A percentile compares a stretch with the other conserved stretches of the same genome.
Conservation (phyloP, 35 echinoderm and acorn worm species). For the Holothuria glaberrima region DNA sequence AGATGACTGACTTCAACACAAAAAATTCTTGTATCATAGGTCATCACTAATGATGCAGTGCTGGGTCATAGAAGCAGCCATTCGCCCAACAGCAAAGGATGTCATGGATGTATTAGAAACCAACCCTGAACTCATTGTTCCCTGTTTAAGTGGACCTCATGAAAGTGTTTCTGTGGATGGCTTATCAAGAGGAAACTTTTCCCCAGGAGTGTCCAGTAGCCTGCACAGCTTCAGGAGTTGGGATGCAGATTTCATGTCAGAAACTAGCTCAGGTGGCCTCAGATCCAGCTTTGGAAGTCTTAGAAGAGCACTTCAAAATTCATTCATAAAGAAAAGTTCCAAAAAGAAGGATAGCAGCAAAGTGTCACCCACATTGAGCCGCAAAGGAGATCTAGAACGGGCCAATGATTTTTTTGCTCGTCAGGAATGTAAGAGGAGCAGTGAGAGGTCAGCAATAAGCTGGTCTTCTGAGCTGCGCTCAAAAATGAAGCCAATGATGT, state of each 20-base stretch:
- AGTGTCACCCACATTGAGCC: background rate
- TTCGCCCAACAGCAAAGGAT: constrained; percentile 77
- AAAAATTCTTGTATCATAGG: constrained; percentile 41
- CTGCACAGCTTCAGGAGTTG: constrained; percentile 37
- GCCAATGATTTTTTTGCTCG: background rate
- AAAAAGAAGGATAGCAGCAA: background rate
- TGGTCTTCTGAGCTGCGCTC: background rate
- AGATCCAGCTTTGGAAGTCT: constrained; percentile 45
- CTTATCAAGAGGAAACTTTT: background rate
- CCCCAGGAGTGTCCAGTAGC: background rate
- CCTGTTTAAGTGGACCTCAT: constrained; percentile 72
- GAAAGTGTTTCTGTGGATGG: constrained; percentile 75
- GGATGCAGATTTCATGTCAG: constrained; percentile 3
- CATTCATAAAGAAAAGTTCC: background rate
- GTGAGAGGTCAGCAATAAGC: constrained; percentile 8
- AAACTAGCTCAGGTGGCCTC: background rate
- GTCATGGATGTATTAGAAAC: constrained; percentile 62
- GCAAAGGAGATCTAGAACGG: constrained; percentile 1
- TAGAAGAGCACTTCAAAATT: background rate
- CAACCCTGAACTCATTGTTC: constrained; percentile 67
- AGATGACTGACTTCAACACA: background rate
- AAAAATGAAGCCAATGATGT: background rate
- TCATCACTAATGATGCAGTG: constrained; percentile 73
- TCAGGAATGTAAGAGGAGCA: constrained; percentile 23
- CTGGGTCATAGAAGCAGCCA: constrained; percentile 76